phyloP scores from a whole-genome alignment of 2,113 vertebrate genomes.

The Loxodonta africana region DNA sequence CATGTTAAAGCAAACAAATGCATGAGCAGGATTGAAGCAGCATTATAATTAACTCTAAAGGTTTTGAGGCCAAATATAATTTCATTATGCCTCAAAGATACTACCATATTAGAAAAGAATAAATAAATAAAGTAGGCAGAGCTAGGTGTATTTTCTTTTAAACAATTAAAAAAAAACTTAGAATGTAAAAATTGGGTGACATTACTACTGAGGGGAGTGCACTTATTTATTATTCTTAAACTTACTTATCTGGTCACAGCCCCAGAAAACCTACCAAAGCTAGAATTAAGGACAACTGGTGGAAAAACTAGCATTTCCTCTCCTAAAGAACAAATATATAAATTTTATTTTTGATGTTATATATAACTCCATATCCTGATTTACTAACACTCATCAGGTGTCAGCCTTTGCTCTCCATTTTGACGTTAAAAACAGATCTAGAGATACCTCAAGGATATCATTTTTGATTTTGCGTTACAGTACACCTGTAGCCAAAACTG shows the following conservation, averaged over 20 bases:
- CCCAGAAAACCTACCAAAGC: constrained; percentile 97
- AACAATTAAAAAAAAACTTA: constrained; percentile 81
- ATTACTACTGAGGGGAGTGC: constrained; percentile 93
- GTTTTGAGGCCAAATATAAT: constrained; percentile 83
- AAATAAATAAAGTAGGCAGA: constrained; percentile 86
- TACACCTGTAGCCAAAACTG: constrained; percentile 81
- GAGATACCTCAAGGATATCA: constrained; percentile 96
- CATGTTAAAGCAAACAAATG: constrained; percentile 89
- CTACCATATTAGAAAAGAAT: constrained; percentile 84
- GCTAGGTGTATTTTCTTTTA: constrained; percentile 89
- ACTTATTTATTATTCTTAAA: constrained; percentile 93
- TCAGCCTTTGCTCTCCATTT: constrained; percentile 98
- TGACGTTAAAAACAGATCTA: constrained; percentile 96
- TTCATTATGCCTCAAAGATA: constrained; percentile 84
- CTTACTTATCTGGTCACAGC: constrained; percentile 91
- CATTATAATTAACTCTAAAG: constrained; percentile 83
- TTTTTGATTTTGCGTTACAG: constrained; percentile 83
- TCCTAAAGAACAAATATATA: constrained; percentile 91
- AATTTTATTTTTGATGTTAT: constrained; percentile 92
- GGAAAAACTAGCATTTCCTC: constrained; percentile 89
- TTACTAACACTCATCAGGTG: constrained; percentile 92
- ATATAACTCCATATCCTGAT: constrained; percentile 90
- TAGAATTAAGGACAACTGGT: constrained; percentile 92
- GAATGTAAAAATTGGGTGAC: constrained; percentile 91
- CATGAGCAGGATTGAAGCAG: constrained; percentile 89